Percentiles rank a stretch among this genome's conserved stretches.
phyloP scores from a whole-genome alignment of 2,113 vertebrate genomes.

The Megaleporinus macrocephalus region DNA sequence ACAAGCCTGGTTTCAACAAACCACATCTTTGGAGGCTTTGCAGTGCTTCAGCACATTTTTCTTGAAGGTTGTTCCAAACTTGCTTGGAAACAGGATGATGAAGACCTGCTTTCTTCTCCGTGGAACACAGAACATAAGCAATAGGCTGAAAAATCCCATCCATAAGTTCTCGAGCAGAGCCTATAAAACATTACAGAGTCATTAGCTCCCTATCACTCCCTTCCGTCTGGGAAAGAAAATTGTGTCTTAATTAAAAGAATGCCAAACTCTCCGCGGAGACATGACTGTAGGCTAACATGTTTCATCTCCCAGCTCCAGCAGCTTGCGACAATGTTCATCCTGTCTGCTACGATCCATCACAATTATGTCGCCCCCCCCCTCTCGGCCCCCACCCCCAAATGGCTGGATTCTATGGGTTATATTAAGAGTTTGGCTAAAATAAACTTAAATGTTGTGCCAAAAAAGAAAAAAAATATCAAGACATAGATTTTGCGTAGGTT shows the following conservation, averaged over 20 bases:
- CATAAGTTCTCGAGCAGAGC: conserved; percentile 36
- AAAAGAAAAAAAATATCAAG: neutral
- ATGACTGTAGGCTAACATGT: conserved; percentile 51
- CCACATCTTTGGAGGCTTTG: too few species aligned
- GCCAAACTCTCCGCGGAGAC: conserved; percentile 37
- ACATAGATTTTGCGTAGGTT: neutral
- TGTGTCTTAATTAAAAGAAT: conserved; percentile 61
- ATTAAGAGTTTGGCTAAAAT: neutral
- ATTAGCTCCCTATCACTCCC: conserved; percentile 36
- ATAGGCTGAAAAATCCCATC: conserved; percentile 27
- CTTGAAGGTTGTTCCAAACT: neutral
- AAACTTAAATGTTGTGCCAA: neutral
- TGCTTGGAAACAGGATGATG: neutral
- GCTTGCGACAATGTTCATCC: conserved; percentile 15
- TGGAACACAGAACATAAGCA: neutral
- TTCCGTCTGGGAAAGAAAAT: conserved; percentile 50
- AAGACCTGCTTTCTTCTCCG: neutral
- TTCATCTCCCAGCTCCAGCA: conserved; percentile 36
- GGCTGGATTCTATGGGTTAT: neutral
- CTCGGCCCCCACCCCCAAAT: too few species aligned
- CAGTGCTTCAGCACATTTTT: neutral
- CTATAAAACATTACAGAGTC: conserved; percentile 46
- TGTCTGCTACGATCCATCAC: conserved; percentile 29
- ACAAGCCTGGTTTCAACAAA: too few species aligned
- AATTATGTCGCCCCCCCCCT: too few species aligned